Conservation (phyloP, 2,888 invertebrate genomes). For the Luperina nickerlii region DNA sequence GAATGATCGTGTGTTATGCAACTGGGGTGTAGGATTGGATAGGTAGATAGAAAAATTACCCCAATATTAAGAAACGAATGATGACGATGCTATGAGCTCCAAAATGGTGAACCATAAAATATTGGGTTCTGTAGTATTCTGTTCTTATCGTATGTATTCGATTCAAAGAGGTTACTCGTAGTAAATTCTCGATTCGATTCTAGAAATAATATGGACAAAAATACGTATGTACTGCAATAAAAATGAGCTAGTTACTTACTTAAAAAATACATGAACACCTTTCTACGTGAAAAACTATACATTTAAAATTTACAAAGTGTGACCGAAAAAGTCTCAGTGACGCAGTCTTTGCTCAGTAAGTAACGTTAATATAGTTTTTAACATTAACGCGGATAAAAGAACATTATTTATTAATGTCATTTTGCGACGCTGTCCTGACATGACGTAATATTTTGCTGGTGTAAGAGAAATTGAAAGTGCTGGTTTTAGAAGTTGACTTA, state of each 20-base stretch:
- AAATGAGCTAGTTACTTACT: neutral
- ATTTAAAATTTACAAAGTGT: slow-evolving; percentile 29
- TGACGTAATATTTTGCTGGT: neutral
- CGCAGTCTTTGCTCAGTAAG: slow-evolving; percentile 20
- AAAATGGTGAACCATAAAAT: neutral
- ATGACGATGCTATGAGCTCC: neutral
- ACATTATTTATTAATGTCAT: slow-evolving; percentile 26
- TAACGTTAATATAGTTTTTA: slow-evolving; percentile 32
- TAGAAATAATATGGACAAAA: neutral
- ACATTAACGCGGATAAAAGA: neutral
- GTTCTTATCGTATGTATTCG: no score
- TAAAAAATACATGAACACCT: neutral
- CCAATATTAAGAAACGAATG: neutral
- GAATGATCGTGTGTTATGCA: no score
- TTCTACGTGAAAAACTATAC: neutral
- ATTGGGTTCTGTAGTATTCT: neutral
- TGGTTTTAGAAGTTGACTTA: neutral
- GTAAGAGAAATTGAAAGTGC: neutral
- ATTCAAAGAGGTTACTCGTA: no score
- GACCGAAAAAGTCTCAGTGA: slow-evolving; percentile 17
- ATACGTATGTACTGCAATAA: neutral
- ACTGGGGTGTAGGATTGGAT: no score
- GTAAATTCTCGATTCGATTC: neutral
- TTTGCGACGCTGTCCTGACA: neutral
- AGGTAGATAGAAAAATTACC: neutral